These are phyloP conservation scores for Ciconia maguari DNA, from an alignment of 2,113 vertebrate genomes.

Conservation along the genomic window DNA sequence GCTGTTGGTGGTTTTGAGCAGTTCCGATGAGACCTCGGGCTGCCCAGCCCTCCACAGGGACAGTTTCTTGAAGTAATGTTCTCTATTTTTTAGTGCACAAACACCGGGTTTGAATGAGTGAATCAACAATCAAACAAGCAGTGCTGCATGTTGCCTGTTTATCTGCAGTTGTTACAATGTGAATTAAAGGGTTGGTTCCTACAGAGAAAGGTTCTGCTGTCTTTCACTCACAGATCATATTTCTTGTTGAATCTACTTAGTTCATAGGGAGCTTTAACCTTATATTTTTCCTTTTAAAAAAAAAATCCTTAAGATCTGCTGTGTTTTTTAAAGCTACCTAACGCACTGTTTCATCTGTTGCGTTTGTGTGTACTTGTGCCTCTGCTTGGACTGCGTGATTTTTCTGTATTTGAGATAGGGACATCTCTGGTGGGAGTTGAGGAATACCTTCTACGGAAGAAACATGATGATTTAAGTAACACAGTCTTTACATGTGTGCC, in stretches of 20 bases:
- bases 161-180: neutral
- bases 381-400: neutral
- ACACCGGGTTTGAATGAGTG: neutral
- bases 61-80: neutral
- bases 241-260: neutral
- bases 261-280: neutral
- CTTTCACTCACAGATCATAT: fast-evolving
- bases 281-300: neutral
- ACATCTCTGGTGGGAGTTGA: neutral
- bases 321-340: neutral
- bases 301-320: neutral
- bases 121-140: neutral
- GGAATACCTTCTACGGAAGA: neutral
- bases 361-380: neutral
- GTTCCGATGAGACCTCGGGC: neutral
- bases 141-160: neutral
- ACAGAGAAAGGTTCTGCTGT: neutral
- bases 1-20: neutral
- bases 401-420: neutral
- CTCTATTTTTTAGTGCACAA: neutral
- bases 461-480: neutral
- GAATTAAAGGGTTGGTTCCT: neutral
- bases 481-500: neutral
- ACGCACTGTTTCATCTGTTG: neutral
- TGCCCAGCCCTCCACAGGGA: neutral